Evolutionary conservation across 2,113 vertebrate genomes (phyloP).

Genomic region (Melanerpes formicivorus): DNA sequence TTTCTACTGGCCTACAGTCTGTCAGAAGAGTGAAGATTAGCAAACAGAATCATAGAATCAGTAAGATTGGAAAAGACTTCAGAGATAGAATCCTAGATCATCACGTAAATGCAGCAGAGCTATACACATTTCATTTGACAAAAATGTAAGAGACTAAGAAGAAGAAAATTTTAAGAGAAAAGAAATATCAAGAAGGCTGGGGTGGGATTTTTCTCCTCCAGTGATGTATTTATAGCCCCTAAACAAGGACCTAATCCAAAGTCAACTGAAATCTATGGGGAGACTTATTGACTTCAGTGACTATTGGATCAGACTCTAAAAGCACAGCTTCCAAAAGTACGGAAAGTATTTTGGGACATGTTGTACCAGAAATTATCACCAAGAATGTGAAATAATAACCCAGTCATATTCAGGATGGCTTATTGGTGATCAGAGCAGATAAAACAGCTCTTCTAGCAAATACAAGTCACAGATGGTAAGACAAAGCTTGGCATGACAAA

Average conservation of each 20-base stretch:
- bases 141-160: slow-evolving; percentile 43
- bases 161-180: not conserved
- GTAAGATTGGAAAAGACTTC: no score
- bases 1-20: slow-evolving; percentile 57
- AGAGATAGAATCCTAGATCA: no score
- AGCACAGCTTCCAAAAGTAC: slow-evolving; percentile 8
- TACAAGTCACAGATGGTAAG: not conserved
- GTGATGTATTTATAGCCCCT: slow-evolving; percentile 38
- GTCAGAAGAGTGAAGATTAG: slow-evolving; percentile 53
- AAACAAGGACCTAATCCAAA: slow-evolving; percentile 37
- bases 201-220: slow-evolving; percentile 38
- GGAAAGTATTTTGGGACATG: slow-evolving; percentile 6
- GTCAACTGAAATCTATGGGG: slow-evolving; percentile 36
- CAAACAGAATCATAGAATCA: not conserved
- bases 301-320: slow-evolving; percentile 21
- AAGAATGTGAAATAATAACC: slow-evolving; percentile 31
- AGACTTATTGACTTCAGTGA: slow-evolving; percentile 26
- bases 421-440: not conserved
- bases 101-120: not conserved
- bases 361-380: slow-evolving; percentile 43
- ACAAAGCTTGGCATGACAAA: not conserved
- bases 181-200: not conserved
- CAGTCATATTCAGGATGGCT: not conserved
- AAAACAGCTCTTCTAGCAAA: not conserved
- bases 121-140: slow-evolving; percentile 42